A percentile compares a stretch with the other conserved stretches of the same genome.
phyloP scores from a whole-genome alignment of 1,140 invertebrate genomes.

The Atopsyche davidsoni region DNA sequence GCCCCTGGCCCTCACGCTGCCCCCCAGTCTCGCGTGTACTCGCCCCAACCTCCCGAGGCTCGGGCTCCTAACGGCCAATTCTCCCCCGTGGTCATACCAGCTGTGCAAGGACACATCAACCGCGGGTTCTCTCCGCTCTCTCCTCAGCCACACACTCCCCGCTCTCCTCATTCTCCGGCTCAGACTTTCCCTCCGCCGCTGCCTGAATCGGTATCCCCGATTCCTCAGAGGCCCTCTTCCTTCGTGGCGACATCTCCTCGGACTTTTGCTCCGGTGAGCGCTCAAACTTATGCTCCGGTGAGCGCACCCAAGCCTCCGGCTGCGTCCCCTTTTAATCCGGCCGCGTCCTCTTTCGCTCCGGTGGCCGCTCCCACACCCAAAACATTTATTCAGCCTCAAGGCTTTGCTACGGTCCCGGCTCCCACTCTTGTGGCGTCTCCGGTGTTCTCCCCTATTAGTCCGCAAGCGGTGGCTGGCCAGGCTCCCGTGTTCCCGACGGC shows the following conservation, averaged over 20 bases:
- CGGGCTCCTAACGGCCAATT: not conserved
- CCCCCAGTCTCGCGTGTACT: conserved; percentile 21
- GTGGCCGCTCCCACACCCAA: conserved; percentile 5
- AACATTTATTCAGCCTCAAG: not conserved
- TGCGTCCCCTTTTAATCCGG: conserved; percentile 13
- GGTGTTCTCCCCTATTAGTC: conserved; percentile 4
- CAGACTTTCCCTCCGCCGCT: conserved; percentile 28
- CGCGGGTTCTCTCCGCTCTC: not conserved
- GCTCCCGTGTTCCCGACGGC: conserved; percentile 19
- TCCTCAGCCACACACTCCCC: conserved; percentile 4
- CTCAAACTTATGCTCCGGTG: not conserved
- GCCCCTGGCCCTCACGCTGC: conserved; percentile 10
- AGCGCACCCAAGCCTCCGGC: not conserved
- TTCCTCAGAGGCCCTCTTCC: conserved; percentile 7
- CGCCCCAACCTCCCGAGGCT: conserved; percentile 2
- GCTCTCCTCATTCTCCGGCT: conserved; percentile 25
- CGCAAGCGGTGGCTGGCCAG: conserved; percentile 10
- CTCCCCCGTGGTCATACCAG: conserved; percentile 3
- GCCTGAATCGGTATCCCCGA: conserved; percentile 10
- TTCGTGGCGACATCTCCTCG: conserved; percentile 2
- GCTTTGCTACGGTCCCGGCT: not conserved
- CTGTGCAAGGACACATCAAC: not conserved
- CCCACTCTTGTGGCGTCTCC: conserved; percentile 8
- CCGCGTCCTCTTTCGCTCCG: conserved; percentile 5
- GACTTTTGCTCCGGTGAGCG: conserved; percentile 2